A percentile compares a stretch with the other conserved stretches of the same genome.
Evolutionary conservation across 2,113 vertebrate species (phyloP).

Genomic region (Malurus cyaneus): DNA sequence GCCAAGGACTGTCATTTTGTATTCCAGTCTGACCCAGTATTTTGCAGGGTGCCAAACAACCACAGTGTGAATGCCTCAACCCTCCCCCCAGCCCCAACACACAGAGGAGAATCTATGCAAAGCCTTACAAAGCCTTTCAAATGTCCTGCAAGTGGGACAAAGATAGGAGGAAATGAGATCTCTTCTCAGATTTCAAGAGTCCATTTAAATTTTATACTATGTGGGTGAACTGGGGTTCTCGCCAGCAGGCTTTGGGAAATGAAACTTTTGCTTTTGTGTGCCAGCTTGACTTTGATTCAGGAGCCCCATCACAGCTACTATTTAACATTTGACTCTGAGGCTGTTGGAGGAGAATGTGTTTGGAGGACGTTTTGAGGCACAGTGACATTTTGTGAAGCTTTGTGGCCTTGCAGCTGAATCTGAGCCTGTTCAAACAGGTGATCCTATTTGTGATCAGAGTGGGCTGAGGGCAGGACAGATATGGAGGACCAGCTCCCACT

Average conservation of each 20-base stretch:
- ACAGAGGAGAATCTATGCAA: slow-evolving; percentile 55
- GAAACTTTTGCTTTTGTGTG: neutral
- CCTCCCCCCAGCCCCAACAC: slow-evolving; percentile 6
- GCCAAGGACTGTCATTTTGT: slow-evolving; percentile 2
- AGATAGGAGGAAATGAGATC: slow-evolving; percentile 60
- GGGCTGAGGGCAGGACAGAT: neutral
- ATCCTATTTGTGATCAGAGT: neutral
- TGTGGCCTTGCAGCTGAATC: neutral
- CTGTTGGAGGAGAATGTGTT: neutral
- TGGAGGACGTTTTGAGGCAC: neutral
- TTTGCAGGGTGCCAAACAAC: slow-evolving; percentile 37
- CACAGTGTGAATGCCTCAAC: slow-evolving; percentile 2
- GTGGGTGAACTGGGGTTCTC: neutral
- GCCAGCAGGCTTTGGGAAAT: neutral
- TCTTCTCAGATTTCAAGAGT: slow-evolving; percentile 49
- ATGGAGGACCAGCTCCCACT: neutral
- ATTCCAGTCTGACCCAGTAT: slow-evolving; percentile 20
- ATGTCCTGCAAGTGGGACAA: slow-evolving; percentile 39
- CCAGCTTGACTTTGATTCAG: neutral
- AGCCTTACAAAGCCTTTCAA: slow-evolving; percentile 47
- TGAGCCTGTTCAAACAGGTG: neutral
- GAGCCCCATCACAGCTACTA: neutral
- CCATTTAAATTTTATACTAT: slow-evolving; percentile 19
- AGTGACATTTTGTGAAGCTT: neutral
- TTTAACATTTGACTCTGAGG: neutral